phyloP scores from a whole-genome alignment of 2,797 vertebrate species.

The Rhinatrema bivittatum region DNA sequence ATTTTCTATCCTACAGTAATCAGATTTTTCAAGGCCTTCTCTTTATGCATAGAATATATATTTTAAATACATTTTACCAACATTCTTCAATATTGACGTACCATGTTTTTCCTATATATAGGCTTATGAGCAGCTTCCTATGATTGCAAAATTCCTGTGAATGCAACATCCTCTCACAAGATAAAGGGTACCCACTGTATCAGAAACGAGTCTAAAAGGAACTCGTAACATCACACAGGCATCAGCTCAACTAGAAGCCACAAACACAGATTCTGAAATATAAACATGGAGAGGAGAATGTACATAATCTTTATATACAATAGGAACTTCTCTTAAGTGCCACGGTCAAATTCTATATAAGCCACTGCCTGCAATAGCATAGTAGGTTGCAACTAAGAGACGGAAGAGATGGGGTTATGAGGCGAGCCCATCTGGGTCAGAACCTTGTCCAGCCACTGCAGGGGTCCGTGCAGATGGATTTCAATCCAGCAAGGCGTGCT shows the following conservation, averaged over 20 bases:
- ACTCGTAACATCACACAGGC: too few relatives aligned
- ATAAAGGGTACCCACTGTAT: too few relatives aligned
- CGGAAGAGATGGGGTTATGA: slow-evolving; percentile 92
- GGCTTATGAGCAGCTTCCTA: too few relatives aligned
- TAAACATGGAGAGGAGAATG: slow-evolving; percentile 13
- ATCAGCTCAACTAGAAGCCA: slow-evolving; percentile 44
- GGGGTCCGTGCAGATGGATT: slow-evolving; percentile 89
- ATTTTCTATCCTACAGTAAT: too few relatives aligned
- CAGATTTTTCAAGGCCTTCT: too few relatives aligned
- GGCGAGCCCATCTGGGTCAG: slow-evolving; percentile 97
- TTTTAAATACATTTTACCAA: too few relatives aligned
- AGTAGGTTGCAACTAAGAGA: slow-evolving; percentile 77
- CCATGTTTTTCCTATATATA: too few relatives aligned
- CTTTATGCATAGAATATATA: too few relatives aligned
- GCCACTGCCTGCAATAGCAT: slow-evolving; percentile 48
- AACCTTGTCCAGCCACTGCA: slow-evolving; percentile 97
- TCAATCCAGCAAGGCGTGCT: slow-evolving; percentile 98
- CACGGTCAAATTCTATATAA: slow-evolving; percentile 30
- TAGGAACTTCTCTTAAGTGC: slow-evolving; percentile 35
- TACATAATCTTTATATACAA: slow-evolving; percentile 33
- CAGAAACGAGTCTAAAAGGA: too few relatives aligned
- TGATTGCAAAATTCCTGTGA: too few relatives aligned
- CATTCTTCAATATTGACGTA: too few relatives aligned
- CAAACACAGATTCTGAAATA: slow-evolving; percentile 22
- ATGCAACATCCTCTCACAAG: too few relatives aligned